These are phyloP conservation scores for Pseudococcus jackbeardsleyi DNA, from an alignment of 2,888 invertebrate species.

Conservation along the genomic window DNA sequence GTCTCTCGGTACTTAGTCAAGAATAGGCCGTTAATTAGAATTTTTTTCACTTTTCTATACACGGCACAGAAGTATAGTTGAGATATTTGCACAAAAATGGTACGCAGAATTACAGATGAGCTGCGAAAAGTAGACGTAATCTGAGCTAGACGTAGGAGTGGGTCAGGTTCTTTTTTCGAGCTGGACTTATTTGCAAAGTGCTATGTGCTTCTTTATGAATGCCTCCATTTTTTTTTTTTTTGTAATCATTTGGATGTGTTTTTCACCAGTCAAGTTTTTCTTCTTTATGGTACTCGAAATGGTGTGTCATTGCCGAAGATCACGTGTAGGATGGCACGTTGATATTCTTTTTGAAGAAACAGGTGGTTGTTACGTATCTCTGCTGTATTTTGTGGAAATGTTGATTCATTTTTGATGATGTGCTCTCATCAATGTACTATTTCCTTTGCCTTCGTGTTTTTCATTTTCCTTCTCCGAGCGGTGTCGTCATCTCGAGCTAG, in stretches of 20 bases:
- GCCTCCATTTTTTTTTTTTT: not conserved
- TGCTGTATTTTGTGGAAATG: conserved; percentile 4
- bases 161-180: not conserved
- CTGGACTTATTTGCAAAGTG: not conserved
- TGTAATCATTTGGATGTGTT: not conserved
- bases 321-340: not conserved
- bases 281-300: not conserved
- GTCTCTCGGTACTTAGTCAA: conserved; percentile 60
- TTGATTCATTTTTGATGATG: conserved; percentile 16
- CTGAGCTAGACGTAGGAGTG: not conserved
- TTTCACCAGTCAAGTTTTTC: not conserved
- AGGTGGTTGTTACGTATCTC: not conserved
- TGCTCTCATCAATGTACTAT: not conserved
- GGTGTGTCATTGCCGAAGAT: conserved; percentile 23
- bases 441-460: not conserved
- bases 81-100: conserved; percentile 46
- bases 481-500: not conserved
- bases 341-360: not conserved
- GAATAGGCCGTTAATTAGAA: conserved; percentile 61
- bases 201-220: not conserved
- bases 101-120: conserved; percentile 31
- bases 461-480: not conserved
- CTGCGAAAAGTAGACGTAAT: not conserved
- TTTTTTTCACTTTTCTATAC: conserved; percentile 47
- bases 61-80: not conserved